A percentile compares a stretch with the other conserved stretches of the same genome.
phyloP scores from a whole-genome alignment of 2,113 vertebrate species.

The Aviceda subcristata region DNA sequence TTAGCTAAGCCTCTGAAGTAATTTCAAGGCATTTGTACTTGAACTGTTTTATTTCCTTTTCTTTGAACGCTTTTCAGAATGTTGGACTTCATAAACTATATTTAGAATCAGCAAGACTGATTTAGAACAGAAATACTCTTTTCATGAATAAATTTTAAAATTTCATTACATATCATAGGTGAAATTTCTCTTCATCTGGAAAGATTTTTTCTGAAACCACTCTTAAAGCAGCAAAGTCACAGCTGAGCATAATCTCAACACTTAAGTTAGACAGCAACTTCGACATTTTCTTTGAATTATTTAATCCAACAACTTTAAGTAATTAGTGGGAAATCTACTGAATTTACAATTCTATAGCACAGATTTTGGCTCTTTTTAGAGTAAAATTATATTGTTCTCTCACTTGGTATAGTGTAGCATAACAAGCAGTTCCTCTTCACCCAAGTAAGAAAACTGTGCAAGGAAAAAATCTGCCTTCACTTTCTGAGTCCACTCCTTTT shows the following conservation, averaged over 20 bases:
- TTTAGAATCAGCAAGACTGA: background rate
- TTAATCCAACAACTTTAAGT: background rate
- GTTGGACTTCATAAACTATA: background rate
- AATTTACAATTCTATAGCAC: background rate
- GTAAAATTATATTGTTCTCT: background rate
- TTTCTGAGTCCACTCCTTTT: background rate
- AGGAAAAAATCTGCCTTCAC: background rate
- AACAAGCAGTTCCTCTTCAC: background rate
- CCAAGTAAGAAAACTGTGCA: background rate
- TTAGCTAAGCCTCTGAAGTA: background rate
- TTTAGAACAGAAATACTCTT: background rate
- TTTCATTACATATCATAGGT: background rate
- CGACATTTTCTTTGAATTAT: background rate
- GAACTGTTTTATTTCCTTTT: background rate
- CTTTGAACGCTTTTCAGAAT: slow-evolving; percentile 2
- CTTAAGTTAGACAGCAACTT: background rate
- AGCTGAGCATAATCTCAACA: background rate
- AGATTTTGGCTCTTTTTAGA: background rate
- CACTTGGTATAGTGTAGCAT: background rate
- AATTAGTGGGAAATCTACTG: background rate
- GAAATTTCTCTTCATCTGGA: background rate
- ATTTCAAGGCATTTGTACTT: background rate
- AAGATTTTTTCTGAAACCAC: background rate
- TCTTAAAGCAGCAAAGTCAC: background rate
- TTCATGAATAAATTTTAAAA: background rate